Percentiles rank a stretch among this genome's conserved stretches.
Evolutionary conservation across 2,797 vertebrate genomes (phyloP).

Genomic region (Gymnocypris eckloni): DNA sequence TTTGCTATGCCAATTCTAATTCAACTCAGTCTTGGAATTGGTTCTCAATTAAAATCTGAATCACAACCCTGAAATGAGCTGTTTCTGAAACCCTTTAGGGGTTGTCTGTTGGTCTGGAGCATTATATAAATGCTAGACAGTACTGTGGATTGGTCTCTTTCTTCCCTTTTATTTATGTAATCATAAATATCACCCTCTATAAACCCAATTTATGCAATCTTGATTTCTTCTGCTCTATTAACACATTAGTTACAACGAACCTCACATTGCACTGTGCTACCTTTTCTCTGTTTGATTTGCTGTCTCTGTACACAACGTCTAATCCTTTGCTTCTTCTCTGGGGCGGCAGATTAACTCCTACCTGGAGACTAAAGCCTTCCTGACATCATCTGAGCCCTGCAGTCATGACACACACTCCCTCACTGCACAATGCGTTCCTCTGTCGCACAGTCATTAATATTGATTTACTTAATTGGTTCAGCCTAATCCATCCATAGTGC

Average conservation of each 20-base stretch:
- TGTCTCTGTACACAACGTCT: slow-evolving; percentile 28
- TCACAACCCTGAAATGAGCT: neutral
- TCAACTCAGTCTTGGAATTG: neutral
- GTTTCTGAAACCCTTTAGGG: neutral
- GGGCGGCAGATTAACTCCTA: slow-evolving; percentile 33
- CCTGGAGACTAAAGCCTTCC: slow-evolving; percentile 32
- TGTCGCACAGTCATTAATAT: slow-evolving; percentile 64
- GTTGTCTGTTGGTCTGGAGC: neutral
- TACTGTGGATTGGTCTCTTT: neutral
- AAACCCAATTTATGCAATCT: slow-evolving; percentile 14
- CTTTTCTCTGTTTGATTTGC: slow-evolving; percentile 23
- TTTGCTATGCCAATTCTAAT: neutral
- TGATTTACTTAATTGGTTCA: slow-evolving; percentile 58
- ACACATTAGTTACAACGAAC: neutral
- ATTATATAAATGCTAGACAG: neutral
- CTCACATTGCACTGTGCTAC: neutral
- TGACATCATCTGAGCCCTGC: slow-evolving; percentile 37
- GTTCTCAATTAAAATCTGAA: neutral
- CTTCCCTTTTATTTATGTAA: neutral
- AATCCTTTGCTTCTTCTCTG: slow-evolving; percentile 33
- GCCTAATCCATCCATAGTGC: slow-evolving; percentile 49
- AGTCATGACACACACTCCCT: slow-evolving; percentile 34
- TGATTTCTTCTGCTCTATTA: slow-evolving; percentile 5
- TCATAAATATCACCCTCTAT: neutral
- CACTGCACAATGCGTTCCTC: slow-evolving; percentile 52